phyloP scores from a whole-genome alignment of 2,113 vertebrate species.

The Sigmodon hispidus region DNA sequence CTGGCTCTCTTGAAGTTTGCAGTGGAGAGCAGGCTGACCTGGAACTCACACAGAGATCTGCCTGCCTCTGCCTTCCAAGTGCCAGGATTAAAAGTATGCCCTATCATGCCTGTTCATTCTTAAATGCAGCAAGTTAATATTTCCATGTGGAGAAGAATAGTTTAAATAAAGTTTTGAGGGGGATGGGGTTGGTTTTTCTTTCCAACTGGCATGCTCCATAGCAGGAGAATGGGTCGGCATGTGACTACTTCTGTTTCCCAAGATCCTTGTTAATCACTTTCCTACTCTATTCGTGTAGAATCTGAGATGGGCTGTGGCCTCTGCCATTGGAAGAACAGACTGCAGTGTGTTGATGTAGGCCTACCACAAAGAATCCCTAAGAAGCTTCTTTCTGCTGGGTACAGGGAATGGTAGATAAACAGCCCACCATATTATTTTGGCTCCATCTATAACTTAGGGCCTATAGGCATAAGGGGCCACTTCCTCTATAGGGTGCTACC shows the following conservation, averaged over 20 bases:
- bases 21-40: not conserved
- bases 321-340: not conserved
- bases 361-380: not conserved
- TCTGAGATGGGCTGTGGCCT: not conserved
- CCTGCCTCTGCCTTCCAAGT: not conserved
- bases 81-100: not conserved
- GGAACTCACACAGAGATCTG: not conserved
- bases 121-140: not conserved
- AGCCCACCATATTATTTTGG: not conserved
- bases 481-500: not conserved
- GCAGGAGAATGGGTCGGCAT: not conserved
- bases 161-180: not conserved
- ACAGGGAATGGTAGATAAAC: not conserved
- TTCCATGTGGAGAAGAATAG: not conserved
- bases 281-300: accelerated
- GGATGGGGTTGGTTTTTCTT: not conserved
- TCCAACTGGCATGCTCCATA: not conserved
- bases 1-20: not conserved
- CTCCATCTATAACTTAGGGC: not conserved
- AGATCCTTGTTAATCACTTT: not conserved
- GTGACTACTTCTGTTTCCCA: not conserved
- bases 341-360: not conserved
- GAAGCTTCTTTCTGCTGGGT: not conserved
- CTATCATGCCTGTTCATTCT: not conserved
- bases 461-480: not conserved